These are phyloP conservation scores for Setipinna tenuifilis DNA, from an alignment of 2,797 vertebrate genomes.

Conservation along the genomic window DNA sequence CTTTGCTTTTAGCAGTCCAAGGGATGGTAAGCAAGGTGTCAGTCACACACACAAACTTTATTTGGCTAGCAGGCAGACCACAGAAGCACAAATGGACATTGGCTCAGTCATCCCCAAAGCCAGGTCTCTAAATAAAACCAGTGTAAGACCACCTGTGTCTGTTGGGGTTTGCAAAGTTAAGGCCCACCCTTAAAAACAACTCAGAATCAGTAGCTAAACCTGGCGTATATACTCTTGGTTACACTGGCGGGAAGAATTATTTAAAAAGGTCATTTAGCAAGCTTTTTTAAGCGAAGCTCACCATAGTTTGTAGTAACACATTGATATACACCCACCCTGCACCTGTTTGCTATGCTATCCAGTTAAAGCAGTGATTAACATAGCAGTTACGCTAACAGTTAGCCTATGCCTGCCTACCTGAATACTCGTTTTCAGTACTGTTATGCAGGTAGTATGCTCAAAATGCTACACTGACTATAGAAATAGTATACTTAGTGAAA, in stretches of 20 bases:
- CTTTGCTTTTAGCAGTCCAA: not conserved
- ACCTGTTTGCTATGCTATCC: not conserved
- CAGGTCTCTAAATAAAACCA: not conserved
- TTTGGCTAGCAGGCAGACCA: not conserved
- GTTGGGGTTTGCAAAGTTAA: too few species aligned
- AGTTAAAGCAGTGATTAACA: not conserved
- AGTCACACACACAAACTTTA: not conserved
- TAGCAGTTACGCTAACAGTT: not conserved
- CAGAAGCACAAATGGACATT: not conserved
- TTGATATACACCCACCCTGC: not conserved
- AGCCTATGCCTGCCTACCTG: not conserved
- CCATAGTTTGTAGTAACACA: not conserved
- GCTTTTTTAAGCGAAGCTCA: not conserved
- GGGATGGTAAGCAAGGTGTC: not conserved
- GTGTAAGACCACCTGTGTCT: not conserved
- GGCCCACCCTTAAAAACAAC: too few species aligned
- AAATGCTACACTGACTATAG: not conserved
- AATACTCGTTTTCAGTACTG: not conserved
- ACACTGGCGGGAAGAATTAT: not conserved
- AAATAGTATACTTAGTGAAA: not conserved
- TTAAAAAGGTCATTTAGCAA: not conserved
- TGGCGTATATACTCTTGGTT: not conserved
- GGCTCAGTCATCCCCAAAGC: not conserved
- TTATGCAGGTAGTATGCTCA: not conserved
- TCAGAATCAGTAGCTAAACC: not conserved